Percentiles rank a stretch among this genome's conserved stretches.
Evolutionary conservation across 92 coral and sea anemone genomes (phyloP).

Genomic region (Zoanthus gigantus): DNA sequence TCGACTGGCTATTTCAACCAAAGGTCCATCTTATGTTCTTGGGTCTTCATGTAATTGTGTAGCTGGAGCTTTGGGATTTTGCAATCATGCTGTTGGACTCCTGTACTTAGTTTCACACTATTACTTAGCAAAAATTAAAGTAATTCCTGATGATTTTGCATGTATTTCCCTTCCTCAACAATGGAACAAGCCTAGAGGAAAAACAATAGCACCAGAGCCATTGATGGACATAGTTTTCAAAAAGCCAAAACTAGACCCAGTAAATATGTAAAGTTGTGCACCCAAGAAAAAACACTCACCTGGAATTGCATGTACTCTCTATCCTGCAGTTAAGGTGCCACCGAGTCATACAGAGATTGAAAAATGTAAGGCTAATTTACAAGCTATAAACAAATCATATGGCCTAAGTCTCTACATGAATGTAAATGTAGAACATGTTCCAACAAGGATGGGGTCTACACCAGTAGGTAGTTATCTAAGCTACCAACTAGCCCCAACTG

Average conservation of each 20-base stretch:
- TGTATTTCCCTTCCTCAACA: slow-evolving; percentile 24
- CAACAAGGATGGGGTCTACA: slow-evolving; percentile 37
- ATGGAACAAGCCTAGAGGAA: slow-evolving; percentile 64
- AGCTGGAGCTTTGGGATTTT: slow-evolving; percentile 59
- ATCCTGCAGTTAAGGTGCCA: slow-evolving; percentile 48
- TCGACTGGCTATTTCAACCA: slow-evolving; percentile 46
- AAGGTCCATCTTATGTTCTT: slow-evolving; percentile 46
- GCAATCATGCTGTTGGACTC: slow-evolving; percentile 56
- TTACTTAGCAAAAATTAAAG: slow-evolving; percentile 48
- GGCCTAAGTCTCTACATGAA: slow-evolving; percentile 50
- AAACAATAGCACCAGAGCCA: slow-evolving; percentile 48
- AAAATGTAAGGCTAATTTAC: slow-evolving; percentile 47
- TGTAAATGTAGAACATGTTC: slow-evolving; percentile 11
- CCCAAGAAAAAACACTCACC: slow-evolving; percentile 19
- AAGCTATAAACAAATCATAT: slow-evolving; percentile 40
- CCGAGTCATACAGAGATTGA: slow-evolving; percentile 42
- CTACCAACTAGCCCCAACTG: slow-evolving; percentile 58
- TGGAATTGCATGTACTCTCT: slow-evolving; percentile 54
- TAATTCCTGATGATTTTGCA: slow-evolving; percentile 14
- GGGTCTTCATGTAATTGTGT: slow-evolving; percentile 60
- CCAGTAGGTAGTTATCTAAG: slow-evolving; percentile 53
- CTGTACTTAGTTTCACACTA: slow-evolving; percentile 61
- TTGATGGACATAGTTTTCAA: slow-evolving; percentile 64
- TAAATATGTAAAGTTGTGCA: slow-evolving; percentile 18
- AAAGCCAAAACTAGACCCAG: slow-evolving; percentile 41